phyloP scores from a whole-genome alignment of 2,888 invertebrate genomes.

The Neoitamus cyanurus region DNA sequence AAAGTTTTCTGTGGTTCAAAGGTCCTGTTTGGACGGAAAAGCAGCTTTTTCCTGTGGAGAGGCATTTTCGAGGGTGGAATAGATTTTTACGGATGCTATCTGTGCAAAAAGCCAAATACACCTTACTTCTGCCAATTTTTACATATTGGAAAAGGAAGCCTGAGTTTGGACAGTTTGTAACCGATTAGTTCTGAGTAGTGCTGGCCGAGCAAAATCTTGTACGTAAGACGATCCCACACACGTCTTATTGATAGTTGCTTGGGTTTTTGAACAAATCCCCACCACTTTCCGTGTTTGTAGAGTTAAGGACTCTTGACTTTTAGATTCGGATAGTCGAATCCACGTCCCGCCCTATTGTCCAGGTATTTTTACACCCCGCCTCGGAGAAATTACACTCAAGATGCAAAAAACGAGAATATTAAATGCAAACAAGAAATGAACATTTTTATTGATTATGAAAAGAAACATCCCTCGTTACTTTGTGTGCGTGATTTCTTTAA shows the following conservation, averaged over 20 bases:
- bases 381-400: not conserved
- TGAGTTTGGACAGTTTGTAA: not conserved
- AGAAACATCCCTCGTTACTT: not conserved
- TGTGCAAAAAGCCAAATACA: not conserved
- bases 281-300: not conserved
- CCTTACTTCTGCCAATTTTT: not conserved
- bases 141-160: not conserved
- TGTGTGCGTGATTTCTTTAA: not conserved
- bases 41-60: not conserved
- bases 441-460: not conserved
- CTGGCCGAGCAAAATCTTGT: not conserved
- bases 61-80: not conserved
- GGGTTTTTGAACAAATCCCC: not conserved
- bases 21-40: conserved; percentile 2
- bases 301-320: not conserved
- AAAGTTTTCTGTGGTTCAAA: conserved; percentile 35
- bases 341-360: not conserved
- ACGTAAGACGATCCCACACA: not conserved
- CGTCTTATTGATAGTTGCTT: not conserved
- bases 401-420: not conserved
- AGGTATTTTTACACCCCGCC: not conserved
- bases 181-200: not conserved
- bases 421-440: not conserved
- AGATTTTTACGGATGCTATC: not conserved
- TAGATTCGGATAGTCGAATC: too few species aligned